A percentile compares a stretch with the other conserved stretches of the same genome.
phyloP scores from a whole-genome alignment of 2,797 vertebrate species.

The Acanthurus lineatus region DNA sequence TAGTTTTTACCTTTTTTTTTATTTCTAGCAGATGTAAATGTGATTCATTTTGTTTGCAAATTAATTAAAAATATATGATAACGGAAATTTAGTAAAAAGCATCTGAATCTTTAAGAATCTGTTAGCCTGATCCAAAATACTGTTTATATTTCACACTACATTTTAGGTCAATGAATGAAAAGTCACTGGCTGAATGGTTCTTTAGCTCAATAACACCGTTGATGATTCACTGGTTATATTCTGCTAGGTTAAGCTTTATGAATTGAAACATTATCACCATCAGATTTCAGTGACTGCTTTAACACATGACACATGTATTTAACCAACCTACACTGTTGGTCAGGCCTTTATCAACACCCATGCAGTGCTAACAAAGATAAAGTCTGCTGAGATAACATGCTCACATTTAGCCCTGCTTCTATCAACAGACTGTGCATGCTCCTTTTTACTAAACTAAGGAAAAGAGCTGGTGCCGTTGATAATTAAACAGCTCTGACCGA shows the following conservation, averaged over 20 bases:
- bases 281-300: slow-evolving; percentile 4
- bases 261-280: background rate
- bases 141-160: background rate
- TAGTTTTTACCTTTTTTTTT: background rate
- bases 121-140: background rate
- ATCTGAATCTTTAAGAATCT: too few relatives aligned
- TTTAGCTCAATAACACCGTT: background rate
- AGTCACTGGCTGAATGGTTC: background rate
- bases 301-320: background rate
- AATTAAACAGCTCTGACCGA: slow-evolving; percentile 57
- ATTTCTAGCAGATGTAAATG: background rate
- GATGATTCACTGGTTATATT: background rate
- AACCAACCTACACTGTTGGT: slow-evolving; percentile 1
- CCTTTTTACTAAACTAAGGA: slow-evolving; percentile 28
- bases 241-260: background rate
- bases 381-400: slow-evolving; percentile 43
- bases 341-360: slow-evolving; percentile 50
- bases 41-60: background rate
- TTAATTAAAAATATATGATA: too few relatives aligned
- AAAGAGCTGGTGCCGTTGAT: slow-evolving; percentile 48
- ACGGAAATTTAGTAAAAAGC: background rate
- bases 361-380: slow-evolving; percentile 59
- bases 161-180: background rate
- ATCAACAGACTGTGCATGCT: slow-evolving; percentile 49
- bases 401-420: slow-evolving; percentile 56